A percentile compares a stretch with the other conserved stretches of the same genome.
These are phyloP conservation scores for Amia ocellicauda DNA, from an alignment of 2,113 vertebrate species.

Conservation along the genomic window DNA sequence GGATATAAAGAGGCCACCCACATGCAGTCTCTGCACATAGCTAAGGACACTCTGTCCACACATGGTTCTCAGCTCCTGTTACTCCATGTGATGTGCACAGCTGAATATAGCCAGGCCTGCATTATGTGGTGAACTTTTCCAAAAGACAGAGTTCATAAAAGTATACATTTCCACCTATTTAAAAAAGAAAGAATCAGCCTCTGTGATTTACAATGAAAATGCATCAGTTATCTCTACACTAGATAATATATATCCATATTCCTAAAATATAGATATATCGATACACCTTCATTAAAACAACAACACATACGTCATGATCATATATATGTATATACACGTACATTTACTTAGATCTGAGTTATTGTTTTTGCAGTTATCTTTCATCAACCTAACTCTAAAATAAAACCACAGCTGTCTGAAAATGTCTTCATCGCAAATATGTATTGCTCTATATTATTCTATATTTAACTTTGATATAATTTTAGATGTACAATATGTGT, in stretches of 20 bases:
- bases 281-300: no score
- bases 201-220: neutral
- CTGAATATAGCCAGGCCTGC: slow-evolving; percentile 67
- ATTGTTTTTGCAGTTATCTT: no score
- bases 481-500: slow-evolving; percentile 6
- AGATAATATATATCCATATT: neutral
- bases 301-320: no score
- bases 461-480: slow-evolving; percentile 17
- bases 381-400: slow-evolving; percentile 29
- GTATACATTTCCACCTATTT: slow-evolving; percentile 29
- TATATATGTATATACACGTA: no score
- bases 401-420: neutral
- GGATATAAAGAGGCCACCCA: neutral
- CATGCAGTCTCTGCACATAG: slow-evolving; percentile 5
- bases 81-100: slow-evolving; percentile 53
- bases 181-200: slow-evolving; percentile 8
- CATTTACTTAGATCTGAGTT: no score
- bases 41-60: slow-evolving; percentile 4
- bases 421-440: neutral
- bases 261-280: neutral
- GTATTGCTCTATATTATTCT: neutral
- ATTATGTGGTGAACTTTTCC: no score
- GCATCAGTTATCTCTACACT: neutral
- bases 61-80: slow-evolving; percentile 47
- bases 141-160: no score